Evolutionary conservation across 23 tunicate species (phyloP), one percentile per base, ranked within the genome.

Genomic region (Halocynthia roretzi): DNA sequence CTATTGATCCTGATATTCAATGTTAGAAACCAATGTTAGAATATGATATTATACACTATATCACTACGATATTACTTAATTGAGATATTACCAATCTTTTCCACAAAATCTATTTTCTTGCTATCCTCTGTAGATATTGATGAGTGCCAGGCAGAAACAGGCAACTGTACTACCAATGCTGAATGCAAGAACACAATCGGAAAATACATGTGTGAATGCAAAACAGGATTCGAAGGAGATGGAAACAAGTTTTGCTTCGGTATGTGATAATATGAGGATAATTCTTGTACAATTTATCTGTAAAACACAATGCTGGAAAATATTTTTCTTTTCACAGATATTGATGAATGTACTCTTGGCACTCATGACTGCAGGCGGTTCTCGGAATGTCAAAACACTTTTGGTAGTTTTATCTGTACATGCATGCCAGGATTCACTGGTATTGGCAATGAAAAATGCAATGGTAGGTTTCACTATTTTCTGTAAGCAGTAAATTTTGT

Each of bases 331-430:
- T 52, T 69, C 31, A 9, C 79, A 80, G 84, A 85, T 71, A 48
- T 85, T 64, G 72, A 85, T 61, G 90, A 85, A 61, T 85, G 90
- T 62, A 40, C 21, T 17, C 71, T 53, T 7, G 40, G 56, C 9
- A 14, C 21, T 10, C 54, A 70, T 53, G 53, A 71, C 52, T 78
- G 78, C 48, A 48, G 40, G 0, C 67, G 50, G 8, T 23, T 55
- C 53, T 50, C 72, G 6, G 54, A 15, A 15, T 85, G 90, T 61
- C 62, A 44, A 8, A 80, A 85, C 58, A 51, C 71, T 10, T 55
- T 72, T 7, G 90, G 90, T 10, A 54, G 71, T 10, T 85, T 51
- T 61, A 62, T 50, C 62, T 85, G 90, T 54, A 48, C 54, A 17
- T 85, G 90, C 72, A 55, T 50, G 11, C 51, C 49, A 7, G 90